Conservation (phyloP, 2,888 invertebrate genomes). For the Azorinus chamasolen region DNA sequence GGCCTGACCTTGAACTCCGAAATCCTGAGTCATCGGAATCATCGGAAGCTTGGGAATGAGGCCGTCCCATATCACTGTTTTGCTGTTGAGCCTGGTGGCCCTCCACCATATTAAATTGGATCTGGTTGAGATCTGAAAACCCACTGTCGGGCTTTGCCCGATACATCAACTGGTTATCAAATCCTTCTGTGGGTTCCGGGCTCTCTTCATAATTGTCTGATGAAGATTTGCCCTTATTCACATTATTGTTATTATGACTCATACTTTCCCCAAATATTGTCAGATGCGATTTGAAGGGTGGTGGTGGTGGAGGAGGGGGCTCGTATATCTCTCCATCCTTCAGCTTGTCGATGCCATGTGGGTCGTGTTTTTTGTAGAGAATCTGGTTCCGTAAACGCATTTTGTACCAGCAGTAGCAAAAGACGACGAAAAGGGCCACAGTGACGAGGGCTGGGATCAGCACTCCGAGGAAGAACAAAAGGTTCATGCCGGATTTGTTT, state of each 20-base stretch:
- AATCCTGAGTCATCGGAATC: conserved; percentile 83
- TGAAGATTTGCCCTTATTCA: conserved; percentile 39
- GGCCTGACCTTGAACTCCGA: conserved; percentile 79
- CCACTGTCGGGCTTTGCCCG: conserved; percentile 76
- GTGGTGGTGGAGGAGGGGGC: conserved; percentile 73
- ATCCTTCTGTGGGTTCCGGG: conserved; percentile 59
- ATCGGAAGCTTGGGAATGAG: conserved; percentile 81
- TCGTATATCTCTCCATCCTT: conserved; percentile 64
- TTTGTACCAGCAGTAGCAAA: conserved; percentile 83
- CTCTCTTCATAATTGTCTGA: conserved; percentile 61
- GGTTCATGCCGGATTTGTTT: conserved; percentile 71
- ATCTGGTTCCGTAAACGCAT: conserved; percentile 74
- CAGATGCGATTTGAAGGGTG: conserved; percentile 38
- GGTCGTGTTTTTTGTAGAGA: conserved; percentile 78
- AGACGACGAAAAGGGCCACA: conserved; percentile 80
- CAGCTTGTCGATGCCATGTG: conserved; percentile 68
- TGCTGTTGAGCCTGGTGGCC: conserved; percentile 19
- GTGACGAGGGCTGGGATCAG: conserved; percentile 82
- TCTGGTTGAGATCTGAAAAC: conserved; percentile 74
- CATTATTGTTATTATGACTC: conserved; percentile 48
- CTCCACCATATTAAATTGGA: conserved; percentile 63
- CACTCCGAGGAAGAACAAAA: conserved; percentile 83
- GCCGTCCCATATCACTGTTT: conserved; percentile 67
- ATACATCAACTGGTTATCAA: conserved; percentile 65
- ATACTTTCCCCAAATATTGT: conserved; percentile 38